Evolutionary conservation across 2,113 vertebrate species (phyloP).

Genomic region (Vimba vimba): DNA sequence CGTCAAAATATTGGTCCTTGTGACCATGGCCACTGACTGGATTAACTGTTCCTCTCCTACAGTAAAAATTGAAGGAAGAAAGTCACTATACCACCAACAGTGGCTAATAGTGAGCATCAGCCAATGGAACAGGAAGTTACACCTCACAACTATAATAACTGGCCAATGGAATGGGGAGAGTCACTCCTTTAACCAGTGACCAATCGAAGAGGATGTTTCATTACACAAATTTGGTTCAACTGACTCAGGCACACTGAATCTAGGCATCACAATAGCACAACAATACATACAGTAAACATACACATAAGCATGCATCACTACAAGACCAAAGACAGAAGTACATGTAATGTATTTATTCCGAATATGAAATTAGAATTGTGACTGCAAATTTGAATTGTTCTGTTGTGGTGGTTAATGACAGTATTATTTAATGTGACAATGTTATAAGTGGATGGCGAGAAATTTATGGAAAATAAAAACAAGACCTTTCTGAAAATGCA

Average conservation of each 20-base stretch:
- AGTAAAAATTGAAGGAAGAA: neutral
- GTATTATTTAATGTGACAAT: neutral
- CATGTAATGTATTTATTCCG: neutral
- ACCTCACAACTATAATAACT: neutral
- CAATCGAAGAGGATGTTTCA: neutral
- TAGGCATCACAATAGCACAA: neutral
- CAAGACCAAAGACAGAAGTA: neutral
- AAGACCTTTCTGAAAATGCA: neutral
- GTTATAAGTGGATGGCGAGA: neutral
- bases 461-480: neutral
- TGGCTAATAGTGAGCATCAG: conserved; percentile 6
- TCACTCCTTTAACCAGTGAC: neutral
- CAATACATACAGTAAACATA: neutral
- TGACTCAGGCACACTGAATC: neutral
- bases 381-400: neutral
- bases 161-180: neutral
- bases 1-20: neutral
- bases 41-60: neutral
- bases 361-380: neutral
- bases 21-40: conserved; percentile 27
- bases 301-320: conserved; percentile 18
- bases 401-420: neutral
- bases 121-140: neutral
- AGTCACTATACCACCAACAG: neutral
- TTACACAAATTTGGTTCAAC: neutral